Conservation (phyloP, 2,888 invertebrate genomes). For the Galerucella nymphaeae region DNA sequence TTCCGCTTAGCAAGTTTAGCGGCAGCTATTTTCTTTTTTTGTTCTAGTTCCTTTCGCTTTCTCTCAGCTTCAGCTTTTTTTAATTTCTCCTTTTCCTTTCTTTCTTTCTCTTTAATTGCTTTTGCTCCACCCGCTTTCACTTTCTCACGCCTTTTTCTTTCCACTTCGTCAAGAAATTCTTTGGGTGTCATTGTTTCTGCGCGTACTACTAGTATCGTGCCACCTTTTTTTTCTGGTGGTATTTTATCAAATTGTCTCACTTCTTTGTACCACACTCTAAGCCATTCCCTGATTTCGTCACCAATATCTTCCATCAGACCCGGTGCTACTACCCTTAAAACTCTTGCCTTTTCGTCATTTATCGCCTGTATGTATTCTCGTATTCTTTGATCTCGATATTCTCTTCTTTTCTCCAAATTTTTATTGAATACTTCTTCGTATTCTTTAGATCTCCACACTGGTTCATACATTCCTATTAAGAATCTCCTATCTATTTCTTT, state of each 20-base stretch:
- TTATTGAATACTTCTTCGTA: constrained; percentile 66
- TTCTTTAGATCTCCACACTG: constrained; percentile 66
- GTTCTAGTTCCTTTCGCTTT: constrained; percentile 57
- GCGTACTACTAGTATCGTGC: constrained; percentile 69
- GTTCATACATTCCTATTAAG: constrained; percentile 70
- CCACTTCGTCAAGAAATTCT: constrained; percentile 67
- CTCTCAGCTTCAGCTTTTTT: constrained; percentile 53
- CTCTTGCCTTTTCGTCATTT: constrained; percentile 67
- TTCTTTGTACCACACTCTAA: constrained; percentile 72
- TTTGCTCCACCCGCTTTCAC: constrained; percentile 49
- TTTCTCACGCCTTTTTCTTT: constrained; percentile 56
- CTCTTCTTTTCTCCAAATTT: constrained; percentile 65
- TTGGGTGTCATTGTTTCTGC: constrained; percentile 72
- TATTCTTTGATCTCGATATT: constrained; percentile 65
- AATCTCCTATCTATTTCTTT: constrained; percentile 65
- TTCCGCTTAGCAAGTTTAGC: constrained; percentile 51
- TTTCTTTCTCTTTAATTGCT: constrained; percentile 50
- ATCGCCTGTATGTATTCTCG: constrained; percentile 65
- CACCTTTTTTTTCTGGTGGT: constrained; percentile 79
- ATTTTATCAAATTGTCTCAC: constrained; percentile 75
- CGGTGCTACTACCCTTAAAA: constrained; percentile 67
- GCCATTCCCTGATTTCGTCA: constrained; percentile 82
- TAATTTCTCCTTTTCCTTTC: constrained; percentile 44
- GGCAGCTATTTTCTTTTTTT: constrained; percentile 63
- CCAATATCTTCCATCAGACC: constrained; percentile 80